Conservation (phyloP, 2,797 vertebrate genomes). For the Tauraco hartlaubi region DNA sequence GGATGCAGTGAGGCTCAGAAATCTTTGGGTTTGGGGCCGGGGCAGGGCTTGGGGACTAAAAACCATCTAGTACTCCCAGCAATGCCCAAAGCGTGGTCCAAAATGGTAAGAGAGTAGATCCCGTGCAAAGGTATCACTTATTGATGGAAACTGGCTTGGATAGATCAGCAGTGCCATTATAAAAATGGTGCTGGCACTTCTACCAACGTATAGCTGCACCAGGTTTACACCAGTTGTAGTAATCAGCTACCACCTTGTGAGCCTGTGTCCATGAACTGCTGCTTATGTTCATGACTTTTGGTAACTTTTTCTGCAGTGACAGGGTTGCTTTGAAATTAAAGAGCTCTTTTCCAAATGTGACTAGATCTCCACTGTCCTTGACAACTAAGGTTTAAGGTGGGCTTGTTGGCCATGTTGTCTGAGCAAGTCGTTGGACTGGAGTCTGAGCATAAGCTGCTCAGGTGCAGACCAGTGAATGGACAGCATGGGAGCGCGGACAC, state of each 20-base stretch:
- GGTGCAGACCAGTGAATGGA: not conserved
- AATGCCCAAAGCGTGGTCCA: not conserved
- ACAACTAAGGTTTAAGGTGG: rapidly evolving
- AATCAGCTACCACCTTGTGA: not conserved
- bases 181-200: not conserved
- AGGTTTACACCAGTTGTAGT: not conserved
- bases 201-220: rapidly evolving
- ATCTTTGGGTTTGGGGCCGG: not conserved
- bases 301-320: not conserved
- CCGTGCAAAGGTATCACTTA: not conserved
- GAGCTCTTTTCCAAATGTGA: not conserved
- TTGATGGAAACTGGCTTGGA: not conserved
- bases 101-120: not conserved
- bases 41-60: not conserved
- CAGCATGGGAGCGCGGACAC: rapidly evolving
- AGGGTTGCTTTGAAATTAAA: not conserved
- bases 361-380: not conserved
- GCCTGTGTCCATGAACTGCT: not conserved
- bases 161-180: not conserved
- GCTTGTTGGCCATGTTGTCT: not conserved
- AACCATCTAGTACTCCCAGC: not conserved
- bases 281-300: not conserved
- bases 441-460: not conserved
- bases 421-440: not conserved
- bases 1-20: not conserved